Conservation (phyloP, 2,888 invertebrate genomes). For the Eilema caniola region DNA sequence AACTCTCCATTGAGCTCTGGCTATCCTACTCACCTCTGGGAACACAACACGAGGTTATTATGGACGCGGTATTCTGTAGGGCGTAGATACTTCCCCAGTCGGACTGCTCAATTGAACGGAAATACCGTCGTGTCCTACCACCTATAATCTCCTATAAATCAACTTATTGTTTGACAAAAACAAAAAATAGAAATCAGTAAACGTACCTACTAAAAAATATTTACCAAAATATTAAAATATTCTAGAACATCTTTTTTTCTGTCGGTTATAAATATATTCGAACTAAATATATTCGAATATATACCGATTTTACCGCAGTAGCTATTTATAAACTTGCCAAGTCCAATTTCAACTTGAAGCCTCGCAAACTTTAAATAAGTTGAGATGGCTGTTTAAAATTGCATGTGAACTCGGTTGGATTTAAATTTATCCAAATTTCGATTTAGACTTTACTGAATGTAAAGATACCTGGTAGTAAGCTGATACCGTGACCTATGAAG, state of each 20-base stretch:
- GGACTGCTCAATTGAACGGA: no score
- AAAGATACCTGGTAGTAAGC: not conserved
- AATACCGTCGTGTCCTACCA: no score
- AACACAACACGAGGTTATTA: no score
- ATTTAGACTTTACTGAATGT: not conserved
- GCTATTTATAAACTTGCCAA: not conserved
- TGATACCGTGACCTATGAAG: not conserved
- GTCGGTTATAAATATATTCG: not conserved
- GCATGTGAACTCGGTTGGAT: not conserved
- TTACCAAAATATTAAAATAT: not conserved
- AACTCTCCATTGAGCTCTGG: no score
- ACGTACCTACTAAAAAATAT: no score
- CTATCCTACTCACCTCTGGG: no score
- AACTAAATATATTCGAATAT: not conserved
- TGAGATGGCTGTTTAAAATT: not conserved
- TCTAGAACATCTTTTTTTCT: not conserved
- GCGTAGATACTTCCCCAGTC: no score
- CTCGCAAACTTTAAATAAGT: not conserved
- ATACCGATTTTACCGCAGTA: not conserved
- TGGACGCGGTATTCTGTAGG: no score
- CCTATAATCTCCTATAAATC: no score
- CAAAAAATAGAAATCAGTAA: no score
- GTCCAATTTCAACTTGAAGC: constrained; percentile 2
- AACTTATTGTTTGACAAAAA: no score
- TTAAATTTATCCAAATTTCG: not conserved